Conservation (phyloP, 23 tunicate species). For the Trididemnum miniatum region DNA sequence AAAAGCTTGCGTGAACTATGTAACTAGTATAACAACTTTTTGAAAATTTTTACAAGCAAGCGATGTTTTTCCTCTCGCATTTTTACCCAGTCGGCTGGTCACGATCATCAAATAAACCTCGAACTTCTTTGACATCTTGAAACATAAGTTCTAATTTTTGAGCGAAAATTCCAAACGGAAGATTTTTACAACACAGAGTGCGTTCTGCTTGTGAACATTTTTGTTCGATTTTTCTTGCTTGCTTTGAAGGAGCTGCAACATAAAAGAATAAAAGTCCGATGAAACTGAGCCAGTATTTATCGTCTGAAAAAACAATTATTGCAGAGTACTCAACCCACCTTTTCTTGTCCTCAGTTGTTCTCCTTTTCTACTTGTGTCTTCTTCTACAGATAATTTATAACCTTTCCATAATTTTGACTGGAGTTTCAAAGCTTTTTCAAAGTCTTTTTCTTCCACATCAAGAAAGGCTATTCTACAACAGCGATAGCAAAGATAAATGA, state of each 20-base stretch:
- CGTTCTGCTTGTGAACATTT: slow-evolving; percentile 34
- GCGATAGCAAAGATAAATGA: too few relatives aligned
- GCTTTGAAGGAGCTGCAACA: neutral
- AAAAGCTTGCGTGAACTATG: too few relatives aligned
- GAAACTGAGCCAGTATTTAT: too few relatives aligned
- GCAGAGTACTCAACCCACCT: too few relatives aligned
- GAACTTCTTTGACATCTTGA: slow-evolving; percentile 78
- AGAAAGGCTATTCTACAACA: slow-evolving; percentile 67
- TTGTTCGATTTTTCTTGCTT: neutral
- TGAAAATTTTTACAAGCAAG: too few relatives aligned
- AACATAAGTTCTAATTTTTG: slow-evolving; percentile 40
- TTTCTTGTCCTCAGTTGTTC: too few relatives aligned
- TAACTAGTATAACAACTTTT: too few relatives aligned
- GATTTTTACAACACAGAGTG: slow-evolving; percentile 71
- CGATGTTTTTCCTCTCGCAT: too few relatives aligned
- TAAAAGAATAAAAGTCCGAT: too few relatives aligned
- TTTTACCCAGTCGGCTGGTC: slow-evolving; percentile 80
- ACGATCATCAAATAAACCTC: slow-evolving; percentile 46
- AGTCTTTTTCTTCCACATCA: slow-evolving; percentile 47
- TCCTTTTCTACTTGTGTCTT: too few relatives aligned
- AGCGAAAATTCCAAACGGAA: slow-evolving; percentile 70
- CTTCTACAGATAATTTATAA: slow-evolving; percentile 45
- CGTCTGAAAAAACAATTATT: too few relatives aligned
- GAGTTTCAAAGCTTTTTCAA: slow-evolving; percentile 50
- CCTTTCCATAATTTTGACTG: slow-evolving; percentile 68